Evolutionary conservation across 2,888 invertebrate genomes (phyloP).

Genomic region (Cerastoderma edule): DNA sequence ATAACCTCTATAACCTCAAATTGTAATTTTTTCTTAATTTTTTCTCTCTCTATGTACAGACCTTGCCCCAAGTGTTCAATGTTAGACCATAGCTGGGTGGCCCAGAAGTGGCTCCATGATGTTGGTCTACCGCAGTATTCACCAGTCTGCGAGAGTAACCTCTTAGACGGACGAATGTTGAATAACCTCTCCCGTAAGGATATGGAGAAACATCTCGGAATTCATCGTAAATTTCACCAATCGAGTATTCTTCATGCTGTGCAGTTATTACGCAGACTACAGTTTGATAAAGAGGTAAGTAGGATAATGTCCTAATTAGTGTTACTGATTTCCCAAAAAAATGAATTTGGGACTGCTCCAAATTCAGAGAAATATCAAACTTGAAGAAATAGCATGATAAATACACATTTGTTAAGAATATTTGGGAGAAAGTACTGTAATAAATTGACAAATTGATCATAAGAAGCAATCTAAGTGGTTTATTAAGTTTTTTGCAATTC

Average conservation of each 20-base stretch:
- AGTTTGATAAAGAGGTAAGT: conserved; percentile 89
- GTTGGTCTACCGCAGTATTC: conserved; percentile 95
- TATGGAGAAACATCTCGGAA: conserved; percentile 95
- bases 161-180: conserved; percentile 96
- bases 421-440: too few relatives aligned
- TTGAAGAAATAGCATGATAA: too few relatives aligned
- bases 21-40: too few relatives aligned
- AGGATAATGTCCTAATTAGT: not conserved
- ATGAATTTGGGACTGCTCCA: too few relatives aligned
- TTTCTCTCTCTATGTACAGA: too few relatives aligned
- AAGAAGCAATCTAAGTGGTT: too few relatives aligned
- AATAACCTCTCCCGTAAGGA: conserved; percentile 97
- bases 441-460: too few relatives aligned
- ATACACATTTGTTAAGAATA: too few relatives aligned
- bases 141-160: conserved; percentile 93
- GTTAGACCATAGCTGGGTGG: conserved; percentile 96
- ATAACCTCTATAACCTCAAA: too few relatives aligned
- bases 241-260: conserved; percentile 97
- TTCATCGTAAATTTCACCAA: conserved; percentile 97
- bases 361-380: too few relatives aligned
- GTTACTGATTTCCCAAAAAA: too few relatives aligned
- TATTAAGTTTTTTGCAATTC: too few relatives aligned
- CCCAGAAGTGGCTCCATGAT: conserved; percentile 96
- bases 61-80: conserved; percentile 94
- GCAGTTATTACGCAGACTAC: conserved; percentile 94